Conservation (phyloP, 2,113 vertebrate species). For the Cardinalis cardinalis region DNA sequence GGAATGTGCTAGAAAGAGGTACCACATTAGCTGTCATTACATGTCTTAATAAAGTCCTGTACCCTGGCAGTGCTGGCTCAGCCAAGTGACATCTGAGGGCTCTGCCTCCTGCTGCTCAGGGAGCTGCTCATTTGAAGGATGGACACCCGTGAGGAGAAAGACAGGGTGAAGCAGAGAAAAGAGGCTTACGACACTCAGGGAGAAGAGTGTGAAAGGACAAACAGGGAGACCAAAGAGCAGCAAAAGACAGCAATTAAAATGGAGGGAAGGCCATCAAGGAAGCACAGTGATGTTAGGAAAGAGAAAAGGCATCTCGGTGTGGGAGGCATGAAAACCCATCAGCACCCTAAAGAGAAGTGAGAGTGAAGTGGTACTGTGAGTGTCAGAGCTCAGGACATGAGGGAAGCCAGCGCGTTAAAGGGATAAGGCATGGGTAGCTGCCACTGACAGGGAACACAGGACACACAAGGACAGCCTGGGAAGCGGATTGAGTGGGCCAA, state of each 20-base stretch:
- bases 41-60: background rate
- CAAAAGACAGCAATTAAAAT: background rate
- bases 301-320: background rate
- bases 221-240: fast-evolving
- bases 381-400: background rate
- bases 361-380: background rate
- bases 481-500: background rate
- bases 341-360: background rate
- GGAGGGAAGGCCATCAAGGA: background rate
- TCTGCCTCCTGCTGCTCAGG: background rate
- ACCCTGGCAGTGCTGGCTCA: background rate
- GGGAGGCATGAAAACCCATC: background rate
- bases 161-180: background rate
- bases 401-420: background rate
- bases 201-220: background rate
- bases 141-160: background rate
- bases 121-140: fast-evolving
- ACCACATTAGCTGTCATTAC: background rate
- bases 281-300: background rate
- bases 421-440: background rate
- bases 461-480: background rate
- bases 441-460: fast-evolving
- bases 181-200: background rate
- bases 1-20: background rate
- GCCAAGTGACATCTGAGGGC: background rate